A percentile compares a stretch with the other conserved stretches of the same genome.
Evolutionary conservation across 2,888 invertebrate genomes (phyloP).

Genomic region (Hirtodrosophila alboralis): DNA sequence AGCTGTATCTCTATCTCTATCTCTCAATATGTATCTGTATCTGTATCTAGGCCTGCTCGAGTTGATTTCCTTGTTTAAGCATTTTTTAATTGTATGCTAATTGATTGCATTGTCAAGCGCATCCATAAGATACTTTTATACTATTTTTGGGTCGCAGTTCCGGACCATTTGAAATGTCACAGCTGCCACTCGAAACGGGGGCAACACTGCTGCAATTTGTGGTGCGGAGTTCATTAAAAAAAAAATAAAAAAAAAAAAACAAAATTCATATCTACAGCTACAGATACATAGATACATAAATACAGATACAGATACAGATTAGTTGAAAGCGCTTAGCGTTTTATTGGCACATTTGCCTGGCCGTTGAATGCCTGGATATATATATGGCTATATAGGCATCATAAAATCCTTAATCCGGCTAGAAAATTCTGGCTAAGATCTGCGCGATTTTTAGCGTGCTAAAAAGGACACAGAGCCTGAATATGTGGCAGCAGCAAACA

Average conservation of each 20-base stretch:
- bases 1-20: slow-evolving; percentile 19
- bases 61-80: slow-evolving; percentile 74
- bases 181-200: slow-evolving; percentile 27
- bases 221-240: slow-evolving; percentile 40
- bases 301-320: slow-evolving; percentile 39
- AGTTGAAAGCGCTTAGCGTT: slow-evolving; percentile 72
- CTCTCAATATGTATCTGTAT: slow-evolving; percentile 7
- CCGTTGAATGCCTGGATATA: slow-evolving; percentile 10
- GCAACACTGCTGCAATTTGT: background rate
- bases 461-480: slow-evolving; percentile 50
- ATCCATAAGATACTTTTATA: slow-evolving; percentile 28
- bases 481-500: slow-evolving; percentile 10
- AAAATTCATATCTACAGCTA: slow-evolving; percentile 1
- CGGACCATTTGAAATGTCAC: slow-evolving; percentile 35
- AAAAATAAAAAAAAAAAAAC: background rate
- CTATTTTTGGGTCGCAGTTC: slow-evolving; percentile 47
- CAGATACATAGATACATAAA: slow-evolving; percentile 12
- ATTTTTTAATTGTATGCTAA: slow-evolving; percentile 79
- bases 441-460: slow-evolving; percentile 62
- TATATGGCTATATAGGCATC: too few relatives aligned
- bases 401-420: slow-evolving; percentile 66
- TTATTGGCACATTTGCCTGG: slow-evolving; percentile 56
- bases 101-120: slow-evolving; percentile 71
- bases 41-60: slow-evolving; percentile 32
- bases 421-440: slow-evolving; percentile 63